These are phyloP conservation scores for Meandrina meandrites DNA, from an alignment of 92 coral and sea anemone genomes.

Conservation along the genomic window DNA sequence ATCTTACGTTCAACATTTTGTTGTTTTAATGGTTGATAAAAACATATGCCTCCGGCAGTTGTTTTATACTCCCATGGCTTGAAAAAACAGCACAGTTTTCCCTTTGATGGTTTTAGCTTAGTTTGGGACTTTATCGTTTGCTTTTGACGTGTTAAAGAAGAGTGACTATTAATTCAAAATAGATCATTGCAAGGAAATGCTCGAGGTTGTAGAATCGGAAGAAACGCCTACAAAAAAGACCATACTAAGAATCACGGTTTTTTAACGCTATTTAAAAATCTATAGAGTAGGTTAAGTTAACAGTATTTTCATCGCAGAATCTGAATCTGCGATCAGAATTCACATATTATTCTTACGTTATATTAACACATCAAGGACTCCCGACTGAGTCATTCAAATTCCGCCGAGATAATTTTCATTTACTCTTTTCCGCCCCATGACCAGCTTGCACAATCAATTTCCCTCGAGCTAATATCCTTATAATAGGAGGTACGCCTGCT, in stretches of 20 bases:
- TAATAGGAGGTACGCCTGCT: not conserved
- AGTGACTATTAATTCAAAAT: not conserved
- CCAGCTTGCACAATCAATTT: not conserved
- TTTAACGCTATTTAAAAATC: no score
- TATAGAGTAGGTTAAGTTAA: no score
- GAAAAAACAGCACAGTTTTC: not conserved
- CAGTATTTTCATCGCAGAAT: no score
- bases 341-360: not conserved
- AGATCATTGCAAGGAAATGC: not conserved
- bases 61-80: not conserved
- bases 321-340: not conserved
- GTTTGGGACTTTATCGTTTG: not conserved
- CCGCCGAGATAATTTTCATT: not conserved
- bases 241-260: not conserved
- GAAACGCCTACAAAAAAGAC: not conserved
- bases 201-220: not conserved
- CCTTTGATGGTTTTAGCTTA: not conserved
- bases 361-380: not conserved
- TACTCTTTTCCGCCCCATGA: not conserved
- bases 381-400: not conserved
- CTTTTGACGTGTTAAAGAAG: not conserved
- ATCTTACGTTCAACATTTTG: not conserved
- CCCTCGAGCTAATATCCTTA: not conserved
- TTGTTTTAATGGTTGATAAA: not conserved
- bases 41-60: not conserved